These are phyloP conservation scores for Nephrotoma guestfalica DNA, from an alignment of 2,888 invertebrate species.

Conservation along the genomic window DNA sequence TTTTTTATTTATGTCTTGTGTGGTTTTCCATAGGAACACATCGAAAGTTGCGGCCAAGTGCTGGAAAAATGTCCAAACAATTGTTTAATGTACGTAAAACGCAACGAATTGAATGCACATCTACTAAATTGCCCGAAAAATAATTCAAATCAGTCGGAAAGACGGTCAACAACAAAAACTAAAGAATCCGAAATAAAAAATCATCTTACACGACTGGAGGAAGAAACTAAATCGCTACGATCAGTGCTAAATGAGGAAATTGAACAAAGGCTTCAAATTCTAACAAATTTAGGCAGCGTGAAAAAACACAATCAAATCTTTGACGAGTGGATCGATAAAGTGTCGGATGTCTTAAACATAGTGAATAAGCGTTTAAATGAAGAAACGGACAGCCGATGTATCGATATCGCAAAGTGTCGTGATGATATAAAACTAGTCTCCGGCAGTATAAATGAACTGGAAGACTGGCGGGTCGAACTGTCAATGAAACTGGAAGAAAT, in stretches of 20 bases:
- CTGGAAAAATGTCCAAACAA: constrained; percentile 54
- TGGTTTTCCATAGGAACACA: constrained; percentile 37
- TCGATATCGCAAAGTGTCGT: constrained; percentile 39
- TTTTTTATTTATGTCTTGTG: neutral
- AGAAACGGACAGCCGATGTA: constrained; percentile 35
- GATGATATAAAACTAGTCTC: constrained; percentile 29
- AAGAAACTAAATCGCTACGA: constrained; percentile 21
- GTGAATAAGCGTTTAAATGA: constrained; percentile 37
- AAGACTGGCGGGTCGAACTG: constrained; percentile 10
- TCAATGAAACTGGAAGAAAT: constrained; percentile 10
- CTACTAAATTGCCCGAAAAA: constrained; percentile 30
- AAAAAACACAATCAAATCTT: constrained; percentile 27
- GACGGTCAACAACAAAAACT: neutral
- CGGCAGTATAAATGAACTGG: neutral
- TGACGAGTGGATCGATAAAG: constrained; percentile 27
- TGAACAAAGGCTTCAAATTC: constrained; percentile 28
- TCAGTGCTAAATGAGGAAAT: constrained; percentile 31
- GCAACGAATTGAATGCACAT: constrained; percentile 46
- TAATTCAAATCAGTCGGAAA: neutral
- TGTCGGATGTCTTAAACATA: constrained; percentile 28
- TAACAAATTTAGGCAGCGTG: constrained; percentile 29
- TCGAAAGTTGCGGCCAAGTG: constrained; percentile 55
- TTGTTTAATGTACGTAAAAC: constrained; percentile 54
- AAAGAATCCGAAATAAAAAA: constrained; percentile 14
- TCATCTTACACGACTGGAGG: constrained; percentile 22